A percentile compares a stretch with the other conserved stretches of the same genome.
These are phyloP conservation scores for Caradrina clavipalpis DNA, from an alignment of 2,888 invertebrate species.

Conservation along the genomic window DNA sequence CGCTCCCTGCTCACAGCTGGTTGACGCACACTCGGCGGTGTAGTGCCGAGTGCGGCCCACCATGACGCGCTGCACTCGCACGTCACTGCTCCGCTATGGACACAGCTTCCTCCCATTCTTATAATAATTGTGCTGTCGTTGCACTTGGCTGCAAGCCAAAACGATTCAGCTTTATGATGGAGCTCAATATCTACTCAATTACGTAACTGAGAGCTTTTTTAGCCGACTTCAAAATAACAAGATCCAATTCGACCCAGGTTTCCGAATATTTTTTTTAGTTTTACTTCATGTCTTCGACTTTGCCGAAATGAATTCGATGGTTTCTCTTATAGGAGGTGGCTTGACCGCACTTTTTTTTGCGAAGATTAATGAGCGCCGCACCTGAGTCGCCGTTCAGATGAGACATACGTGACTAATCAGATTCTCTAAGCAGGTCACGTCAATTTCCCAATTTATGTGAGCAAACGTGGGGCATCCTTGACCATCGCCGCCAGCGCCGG, in stretches of 20 bases:
- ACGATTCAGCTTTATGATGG: conserved; percentile 25
- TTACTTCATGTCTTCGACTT: too few relatives aligned
- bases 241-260: not conserved
- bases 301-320: not conserved
- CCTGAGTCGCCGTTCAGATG: conserved; percentile 23
- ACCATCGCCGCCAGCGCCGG: conserved; percentile 34
- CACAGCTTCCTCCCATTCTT: conserved; percentile 51
- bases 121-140: conserved; percentile 37
- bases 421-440: conserved; percentile 50
- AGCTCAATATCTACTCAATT: conserved; percentile 21
- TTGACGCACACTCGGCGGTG: too few relatives aligned
- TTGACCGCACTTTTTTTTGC: not conserved
- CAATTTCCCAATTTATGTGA: conserved; percentile 43
- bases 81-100: conserved; percentile 28
- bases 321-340: not conserved
- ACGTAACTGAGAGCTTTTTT: conserved; percentile 43
- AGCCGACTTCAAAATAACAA: not conserved
- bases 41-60: not conserved
- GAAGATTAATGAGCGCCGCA: conserved; percentile 4
- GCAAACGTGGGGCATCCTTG: conserved; percentile 33
- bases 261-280: not conserved
- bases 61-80: not conserved
- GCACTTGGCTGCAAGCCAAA: conserved; percentile 53
- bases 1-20: too few relatives aligned
- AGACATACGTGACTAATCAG: conserved; percentile 38